Base-by-base conservation (phyloP, 2,888 invertebrate species). In the Pristionchus exspectatus region DNA sequence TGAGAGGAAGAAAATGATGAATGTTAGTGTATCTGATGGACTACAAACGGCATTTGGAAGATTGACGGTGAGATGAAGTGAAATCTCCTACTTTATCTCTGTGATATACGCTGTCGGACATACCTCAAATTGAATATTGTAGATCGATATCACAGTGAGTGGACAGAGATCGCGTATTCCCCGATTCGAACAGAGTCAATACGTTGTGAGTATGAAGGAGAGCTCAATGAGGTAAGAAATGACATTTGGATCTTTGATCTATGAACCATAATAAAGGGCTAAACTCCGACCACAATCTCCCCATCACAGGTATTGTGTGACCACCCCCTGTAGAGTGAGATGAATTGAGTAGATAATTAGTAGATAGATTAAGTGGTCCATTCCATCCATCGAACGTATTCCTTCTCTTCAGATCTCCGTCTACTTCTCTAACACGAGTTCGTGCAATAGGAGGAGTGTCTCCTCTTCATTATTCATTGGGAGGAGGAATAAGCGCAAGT, bases 1-100 rank as follows among this genome's bases (percentile, higher is more conserved):
- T 10, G 91, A 91, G 24, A 77, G 88, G n/a, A 85, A 87, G 30
- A 92, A 93, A 50, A 96, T 97, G 90, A 96, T 98, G 90, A 98
- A 98, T 96, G 97, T 98, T 59, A 98, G 98, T 1, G 98, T 98
- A 69, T 97, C 97, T 89, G 98, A 99, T 96, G 98, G 98, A 59
- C 97, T 98, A 66, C 98, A 98, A 96, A 98, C 98, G 14, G 97
- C 97, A 92, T 98, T 97, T 95, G 97, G 98, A 1, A 93, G 95
- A 66, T 95, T 96, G 16, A 93, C 93, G 69, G 95, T 88, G 44
- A 59, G 88, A 24, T 50, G 44, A 9, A 50, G 10, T 0, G 10
- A 50, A 50, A 10, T 50, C 9, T 7, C 44, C n/a, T n/a, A 10
- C 7, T 50, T 50, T 3, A 10, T 24, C 12, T 44, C 9, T 44